A percentile compares a stretch with the other conserved stretches of the same genome.
Conservation (phyloP, 2,888 invertebrate species). For the Omphaloscelis lunosa region DNA sequence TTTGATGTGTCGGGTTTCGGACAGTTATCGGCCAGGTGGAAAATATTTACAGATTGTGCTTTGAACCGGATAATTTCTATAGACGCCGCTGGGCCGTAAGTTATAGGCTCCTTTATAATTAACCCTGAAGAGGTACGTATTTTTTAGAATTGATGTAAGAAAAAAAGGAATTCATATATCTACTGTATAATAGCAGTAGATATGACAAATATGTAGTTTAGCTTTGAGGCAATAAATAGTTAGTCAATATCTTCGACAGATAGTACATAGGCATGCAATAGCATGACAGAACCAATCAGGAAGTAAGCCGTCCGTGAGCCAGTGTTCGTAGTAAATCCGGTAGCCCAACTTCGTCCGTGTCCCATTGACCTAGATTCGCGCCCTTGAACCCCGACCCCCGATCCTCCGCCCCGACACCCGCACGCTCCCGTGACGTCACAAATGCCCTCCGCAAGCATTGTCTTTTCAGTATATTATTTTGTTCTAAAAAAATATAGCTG, state of each 20-base stretch:
- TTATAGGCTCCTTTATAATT: constrained; percentile 46
- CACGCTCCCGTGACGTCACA: constrained; percentile 85
- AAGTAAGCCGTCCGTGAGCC: constrained; percentile 65
- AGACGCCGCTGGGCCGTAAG: constrained; percentile 61
- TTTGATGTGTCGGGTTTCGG: constrained; percentile 70
- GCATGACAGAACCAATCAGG: constrained; percentile 70
- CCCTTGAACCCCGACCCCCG: constrained; percentile 86
- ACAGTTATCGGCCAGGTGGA: constrained; percentile 67
- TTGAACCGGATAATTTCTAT: constrained; percentile 66
- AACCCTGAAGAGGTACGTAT: constrained; percentile 10
- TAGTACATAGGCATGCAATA: constrained; percentile 41
- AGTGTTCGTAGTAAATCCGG: constrained; percentile 71
- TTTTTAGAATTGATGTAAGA: background rate
- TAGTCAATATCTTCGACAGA: constrained; percentile 16
- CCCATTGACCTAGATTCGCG: constrained; percentile 87
- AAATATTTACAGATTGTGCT: constrained; percentile 72
- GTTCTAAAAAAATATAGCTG: constrained; percentile 64
- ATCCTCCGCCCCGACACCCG: constrained; percentile 60
- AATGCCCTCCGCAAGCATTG: constrained; percentile 78
- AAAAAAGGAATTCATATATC: background rate
- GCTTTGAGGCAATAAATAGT: background rate
- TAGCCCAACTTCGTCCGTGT: constrained; percentile 80
- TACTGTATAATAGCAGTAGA: background rate
- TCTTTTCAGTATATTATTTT: constrained; percentile 75
- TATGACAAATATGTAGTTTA: constrained; percentile 8